A percentile compares a stretch with the other conserved stretches of the same genome.
These are phyloP conservation scores for Drosophila santomea DNA, from an alignment of 1,140 invertebrate species.

Conservation along the genomic window DNA sequence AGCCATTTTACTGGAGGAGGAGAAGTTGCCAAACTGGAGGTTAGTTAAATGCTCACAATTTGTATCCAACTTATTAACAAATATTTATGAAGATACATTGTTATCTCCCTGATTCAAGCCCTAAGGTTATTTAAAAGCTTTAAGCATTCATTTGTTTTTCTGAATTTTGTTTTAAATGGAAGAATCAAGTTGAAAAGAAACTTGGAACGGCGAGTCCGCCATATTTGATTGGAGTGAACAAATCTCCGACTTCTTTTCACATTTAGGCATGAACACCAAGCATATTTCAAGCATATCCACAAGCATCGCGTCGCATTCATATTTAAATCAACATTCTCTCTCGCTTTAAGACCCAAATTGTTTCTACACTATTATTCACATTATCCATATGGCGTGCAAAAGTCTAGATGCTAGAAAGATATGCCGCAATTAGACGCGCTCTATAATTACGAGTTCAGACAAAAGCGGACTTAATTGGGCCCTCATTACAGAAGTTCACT, in stretches of 20 bases:
- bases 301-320: neutral
- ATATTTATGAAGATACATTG: neutral
- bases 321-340: neutral
- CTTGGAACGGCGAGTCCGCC: neutral
- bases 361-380: neutral
- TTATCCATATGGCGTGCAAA: constrained; percentile 4
- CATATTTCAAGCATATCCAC: neutral
- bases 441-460: constrained; percentile 39
- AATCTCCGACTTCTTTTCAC: neutral
- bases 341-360: neutral
- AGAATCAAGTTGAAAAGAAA: neutral
- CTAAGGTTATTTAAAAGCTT: neutral
- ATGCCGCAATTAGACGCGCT: constrained; percentile 51
- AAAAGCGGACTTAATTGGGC: constrained; percentile 33
- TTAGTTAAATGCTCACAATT: neutral
- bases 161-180: neutral
- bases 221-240: neutral
- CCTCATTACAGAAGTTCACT: constrained; percentile 41
- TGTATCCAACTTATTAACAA: neutral
- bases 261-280: neutral
- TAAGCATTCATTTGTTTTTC: neutral
- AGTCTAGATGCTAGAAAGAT: constrained; percentile 11
- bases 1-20: constrained; percentile 58
- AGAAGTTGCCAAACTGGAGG: neutral
- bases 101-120: neutral